Conservation (phyloP, 2,113 vertebrate genomes). For the Percopsis transmontana region DNA sequence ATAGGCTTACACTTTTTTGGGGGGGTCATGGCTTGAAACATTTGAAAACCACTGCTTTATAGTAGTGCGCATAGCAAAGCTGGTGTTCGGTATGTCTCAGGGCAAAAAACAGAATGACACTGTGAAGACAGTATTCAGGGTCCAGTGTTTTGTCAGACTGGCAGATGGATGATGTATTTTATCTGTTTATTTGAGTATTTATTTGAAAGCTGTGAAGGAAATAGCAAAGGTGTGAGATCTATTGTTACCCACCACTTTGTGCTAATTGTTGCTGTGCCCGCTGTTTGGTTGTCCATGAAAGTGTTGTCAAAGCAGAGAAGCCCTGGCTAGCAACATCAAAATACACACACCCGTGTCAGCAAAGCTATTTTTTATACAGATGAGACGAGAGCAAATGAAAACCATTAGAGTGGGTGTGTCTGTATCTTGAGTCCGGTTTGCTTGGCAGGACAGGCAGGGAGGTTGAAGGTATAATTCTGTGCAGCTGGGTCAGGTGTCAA, state of each 20-base stretch:
- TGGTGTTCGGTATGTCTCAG: no score
- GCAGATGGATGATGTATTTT: conserved; percentile 37
- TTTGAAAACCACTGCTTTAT: no score
- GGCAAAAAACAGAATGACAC: no score
- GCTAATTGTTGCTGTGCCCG: conserved; percentile 5
- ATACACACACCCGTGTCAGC: neutral
- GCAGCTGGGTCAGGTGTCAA: conserved; percentile 42
- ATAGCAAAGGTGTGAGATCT: conserved; percentile 19
- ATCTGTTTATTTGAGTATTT: conserved; percentile 34
- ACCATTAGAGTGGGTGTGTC: conserved; percentile 7
- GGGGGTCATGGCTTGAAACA: no score
- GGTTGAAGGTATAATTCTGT: conserved; percentile 24
- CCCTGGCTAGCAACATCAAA: conserved; percentile 18
- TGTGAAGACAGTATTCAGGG: neutral
- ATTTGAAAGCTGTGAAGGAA: conserved; percentile 32
- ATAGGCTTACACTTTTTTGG: no score
- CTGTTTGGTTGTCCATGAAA: conserved; percentile 1
- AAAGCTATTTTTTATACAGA: neutral
- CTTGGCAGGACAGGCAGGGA: conserved; percentile 34
- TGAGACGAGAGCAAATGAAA: neutral
- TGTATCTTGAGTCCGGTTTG: conserved; percentile 19
- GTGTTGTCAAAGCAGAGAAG: conserved; percentile 10
- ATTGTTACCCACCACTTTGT: neutral
- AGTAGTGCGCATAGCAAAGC: no score
- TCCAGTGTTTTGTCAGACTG: conserved; percentile 11